A percentile compares a stretch with the other conserved stretches of the same genome.
Evolutionary conservation across 2,797 vertebrate species (phyloP).

Genomic region (Pygocentrus nattereri): DNA sequence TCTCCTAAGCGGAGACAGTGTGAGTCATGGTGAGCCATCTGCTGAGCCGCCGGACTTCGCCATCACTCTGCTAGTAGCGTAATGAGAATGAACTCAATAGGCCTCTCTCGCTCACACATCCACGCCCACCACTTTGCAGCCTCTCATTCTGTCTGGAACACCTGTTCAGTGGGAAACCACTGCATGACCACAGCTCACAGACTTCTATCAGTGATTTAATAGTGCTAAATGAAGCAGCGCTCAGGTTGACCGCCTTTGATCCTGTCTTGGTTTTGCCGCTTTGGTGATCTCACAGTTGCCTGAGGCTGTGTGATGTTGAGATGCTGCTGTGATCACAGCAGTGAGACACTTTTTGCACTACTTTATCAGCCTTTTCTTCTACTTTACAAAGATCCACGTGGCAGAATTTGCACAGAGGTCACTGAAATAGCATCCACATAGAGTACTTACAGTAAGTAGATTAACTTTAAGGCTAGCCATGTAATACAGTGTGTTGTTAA

Average conservation of each 20-base stretch:
- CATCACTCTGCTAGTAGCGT: slow-evolving; percentile 26
- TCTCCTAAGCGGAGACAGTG: slow-evolving; percentile 27
- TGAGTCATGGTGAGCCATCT: slow-evolving; percentile 59
- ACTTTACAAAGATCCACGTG: neutral
- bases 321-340: neutral
- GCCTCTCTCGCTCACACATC: neutral
- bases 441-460: neutral
- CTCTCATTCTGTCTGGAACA: slow-evolving; percentile 24
- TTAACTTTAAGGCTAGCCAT: neutral
- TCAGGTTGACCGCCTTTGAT: slow-evolving; percentile 22
- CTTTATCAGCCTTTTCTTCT: neutral
- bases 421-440: neutral
- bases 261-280: neutral
- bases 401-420: neutral
- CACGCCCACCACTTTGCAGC: neutral
- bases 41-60: slow-evolving; percentile 12
- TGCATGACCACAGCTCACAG: slow-evolving; percentile 37
- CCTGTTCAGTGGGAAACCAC: slow-evolving; percentile 51
- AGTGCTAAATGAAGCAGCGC: neutral
- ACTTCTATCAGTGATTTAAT: slow-evolving; percentile 19
- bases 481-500: neutral
- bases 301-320: neutral
- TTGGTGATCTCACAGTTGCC: slow-evolving; percentile 20
- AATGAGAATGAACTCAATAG: slow-evolving; percentile 32
- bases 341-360: neutral